Conservation (phyloP, 2,113 vertebrate genomes). For the Lampris megalopsis region DNA sequence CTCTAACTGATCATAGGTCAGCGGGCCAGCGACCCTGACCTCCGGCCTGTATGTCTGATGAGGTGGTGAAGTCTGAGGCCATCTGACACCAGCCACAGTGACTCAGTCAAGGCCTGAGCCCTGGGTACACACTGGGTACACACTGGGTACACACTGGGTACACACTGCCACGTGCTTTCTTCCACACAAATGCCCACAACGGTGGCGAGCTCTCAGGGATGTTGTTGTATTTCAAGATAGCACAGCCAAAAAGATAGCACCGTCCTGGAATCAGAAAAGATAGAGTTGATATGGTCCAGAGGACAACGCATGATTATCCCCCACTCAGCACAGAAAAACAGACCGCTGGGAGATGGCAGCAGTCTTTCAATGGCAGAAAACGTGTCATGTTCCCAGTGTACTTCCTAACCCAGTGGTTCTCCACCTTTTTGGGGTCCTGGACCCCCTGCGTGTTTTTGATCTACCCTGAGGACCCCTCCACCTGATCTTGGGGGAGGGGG, state of each 20-base stretch:
- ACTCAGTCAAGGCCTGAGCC: slow-evolving; percentile 63
- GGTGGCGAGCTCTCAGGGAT: slow-evolving; percentile 16
- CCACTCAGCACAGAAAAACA: too few relatives aligned
- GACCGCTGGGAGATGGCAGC: too few relatives aligned
- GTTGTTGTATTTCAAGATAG: slow-evolving; percentile 1
- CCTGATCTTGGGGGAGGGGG: too few relatives aligned
- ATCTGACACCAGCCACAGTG: slow-evolving; percentile 65
- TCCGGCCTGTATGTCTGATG: slow-evolving; percentile 52
- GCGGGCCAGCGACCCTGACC: slow-evolving; percentile 58
- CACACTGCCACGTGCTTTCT: slow-evolving; percentile 40
- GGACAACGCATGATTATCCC: slow-evolving; percentile 48
- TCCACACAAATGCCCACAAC: slow-evolving; percentile 43
- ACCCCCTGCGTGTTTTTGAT: too few relatives aligned
- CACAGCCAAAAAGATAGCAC: too few relatives aligned
- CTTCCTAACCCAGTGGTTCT: too few relatives aligned
- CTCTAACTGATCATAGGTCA: slow-evolving; percentile 71
- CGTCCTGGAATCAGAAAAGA: slow-evolving; percentile 26
- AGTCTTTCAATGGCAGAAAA: too few relatives aligned
- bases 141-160: slow-evolving; percentile 40
- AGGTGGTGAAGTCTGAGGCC: slow-evolving; percentile 60
- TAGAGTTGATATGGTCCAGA: slow-evolving; percentile 27
- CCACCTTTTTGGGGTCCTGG: too few relatives aligned
- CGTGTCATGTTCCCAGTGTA: too few relatives aligned
- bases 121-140: too few relatives aligned
- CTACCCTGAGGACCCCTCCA: too few relatives aligned